phyloP scores from a whole-genome alignment of 92 coral and sea anemone species.

The Parazoanthus atlanticus region DNA sequence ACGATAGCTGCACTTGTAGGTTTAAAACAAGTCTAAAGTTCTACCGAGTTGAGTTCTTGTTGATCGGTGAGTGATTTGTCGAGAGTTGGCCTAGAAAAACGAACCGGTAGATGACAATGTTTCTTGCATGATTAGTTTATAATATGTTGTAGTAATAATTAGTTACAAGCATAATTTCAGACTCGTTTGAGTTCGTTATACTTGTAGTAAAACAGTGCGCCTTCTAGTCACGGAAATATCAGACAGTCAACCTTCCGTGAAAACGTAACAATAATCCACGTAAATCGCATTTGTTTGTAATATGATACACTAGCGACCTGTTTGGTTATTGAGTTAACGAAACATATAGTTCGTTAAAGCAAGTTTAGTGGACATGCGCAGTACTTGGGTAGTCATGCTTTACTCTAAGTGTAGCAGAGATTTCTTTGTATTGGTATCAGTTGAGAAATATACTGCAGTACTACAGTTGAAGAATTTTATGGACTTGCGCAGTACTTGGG shows the following conservation, averaged over 20 bases:
- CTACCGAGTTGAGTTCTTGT: no score
- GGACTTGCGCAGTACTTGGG: neutral
- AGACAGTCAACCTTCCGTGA: neutral
- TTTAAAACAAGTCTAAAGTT: no score
- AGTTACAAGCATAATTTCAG: neutral
- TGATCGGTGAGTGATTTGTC: no score
- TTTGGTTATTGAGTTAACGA: no score
- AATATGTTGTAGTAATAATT: no score
- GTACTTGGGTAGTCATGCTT: neutral
- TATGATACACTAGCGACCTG: neutral
- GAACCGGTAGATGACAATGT: neutral
- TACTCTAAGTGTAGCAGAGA: neutral
- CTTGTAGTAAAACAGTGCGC: neutral
- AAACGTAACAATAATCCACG: neutral
- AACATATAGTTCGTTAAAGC: neutral
- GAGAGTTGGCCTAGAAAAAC: neutral
- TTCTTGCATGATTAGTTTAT: neutral
- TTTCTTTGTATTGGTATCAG: neutral
- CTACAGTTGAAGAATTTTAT: neutral
- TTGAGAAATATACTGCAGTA: neutral
- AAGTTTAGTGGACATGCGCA: neutral
- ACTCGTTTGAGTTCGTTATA: neutral
- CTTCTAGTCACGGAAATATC: neutral
- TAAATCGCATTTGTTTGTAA: neutral
- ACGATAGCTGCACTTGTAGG: no score